Conservation (phyloP, 2,888 invertebrate species). For the Caenorhabditis wallacei region DNA sequence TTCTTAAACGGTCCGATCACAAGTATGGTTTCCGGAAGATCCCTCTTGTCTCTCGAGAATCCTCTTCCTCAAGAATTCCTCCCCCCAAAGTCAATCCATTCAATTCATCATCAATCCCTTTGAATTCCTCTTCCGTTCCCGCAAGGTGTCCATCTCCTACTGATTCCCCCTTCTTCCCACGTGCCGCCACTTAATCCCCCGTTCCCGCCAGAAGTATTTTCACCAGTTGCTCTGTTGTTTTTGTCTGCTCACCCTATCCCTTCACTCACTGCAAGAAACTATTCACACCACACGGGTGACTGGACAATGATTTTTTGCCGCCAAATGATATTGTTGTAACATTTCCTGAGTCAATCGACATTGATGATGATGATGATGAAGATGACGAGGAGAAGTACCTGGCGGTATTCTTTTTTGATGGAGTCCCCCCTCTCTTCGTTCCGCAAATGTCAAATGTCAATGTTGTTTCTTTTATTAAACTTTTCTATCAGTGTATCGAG, state of each 20-base stretch:
- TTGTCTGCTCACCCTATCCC: constrained; percentile 14
- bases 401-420: constrained; percentile 52
- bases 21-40: too few relatives aligned
- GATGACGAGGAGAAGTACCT: constrained; percentile 8
- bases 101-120: neutral
- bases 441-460: constrained; percentile 26
- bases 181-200: constrained; percentile 54
- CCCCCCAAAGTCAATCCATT: neutral
- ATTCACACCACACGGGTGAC: constrained; percentile 48
- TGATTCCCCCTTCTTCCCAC: constrained; percentile 18
- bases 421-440: neutral
- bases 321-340: constrained; percentile 61
- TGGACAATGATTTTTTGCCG: constrained; percentile 38
- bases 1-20: too few relatives aligned
- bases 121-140: constrained; percentile 30
- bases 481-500: neutral
- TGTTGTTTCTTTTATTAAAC: constrained; percentile 44
- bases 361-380: constrained; percentile 18
- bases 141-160: constrained; percentile 27
- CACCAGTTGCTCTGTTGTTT: constrained; percentile 51
- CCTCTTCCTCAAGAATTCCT: neutral
- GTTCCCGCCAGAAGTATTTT: constrained; percentile 22
- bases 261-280: constrained; percentile 5
- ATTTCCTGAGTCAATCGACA: constrained; percentile 36
- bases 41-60: too few relatives aligned